Conservation (phyloP, 2,113 vertebrate species). For the Felis chaus region DNA sequence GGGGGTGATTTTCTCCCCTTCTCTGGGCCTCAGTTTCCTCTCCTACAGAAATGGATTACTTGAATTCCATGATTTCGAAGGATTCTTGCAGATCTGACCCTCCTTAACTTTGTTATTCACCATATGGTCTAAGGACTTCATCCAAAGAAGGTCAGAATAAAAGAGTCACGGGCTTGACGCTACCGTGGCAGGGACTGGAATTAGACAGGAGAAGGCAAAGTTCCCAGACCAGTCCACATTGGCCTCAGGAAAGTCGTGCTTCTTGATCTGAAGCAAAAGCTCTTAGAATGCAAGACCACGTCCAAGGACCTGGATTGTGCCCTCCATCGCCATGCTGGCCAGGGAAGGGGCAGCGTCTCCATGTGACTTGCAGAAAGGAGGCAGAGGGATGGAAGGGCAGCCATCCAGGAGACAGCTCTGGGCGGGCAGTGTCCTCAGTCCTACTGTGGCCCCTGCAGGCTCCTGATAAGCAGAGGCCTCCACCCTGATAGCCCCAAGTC, state of each 20-base stretch:
- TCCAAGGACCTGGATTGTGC: not conserved
- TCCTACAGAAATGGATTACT: not conserved
- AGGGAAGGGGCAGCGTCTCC: not conserved
- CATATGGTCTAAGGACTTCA: not conserved
- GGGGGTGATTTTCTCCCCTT: not conserved
- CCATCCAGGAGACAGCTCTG: not conserved
- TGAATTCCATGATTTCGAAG: conserved; percentile 26
- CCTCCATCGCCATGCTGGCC: not conserved
- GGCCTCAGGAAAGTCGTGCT: not conserved
- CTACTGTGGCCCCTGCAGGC: not conserved
- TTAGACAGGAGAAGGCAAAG: not conserved
- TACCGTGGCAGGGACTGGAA: not conserved
- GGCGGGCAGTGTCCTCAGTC: not conserved
- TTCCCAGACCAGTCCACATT: not conserved
- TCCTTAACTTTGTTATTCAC: not conserved
- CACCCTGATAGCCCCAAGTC: conserved; percentile 58
- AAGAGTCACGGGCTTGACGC: not conserved
- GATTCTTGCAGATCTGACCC: not conserved
- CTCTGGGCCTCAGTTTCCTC: not conserved
- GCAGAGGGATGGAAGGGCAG: not conserved
- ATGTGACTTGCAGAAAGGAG: not conserved
- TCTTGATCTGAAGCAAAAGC: not conserved
- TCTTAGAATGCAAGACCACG: not conserved
- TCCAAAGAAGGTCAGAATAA: not conserved
- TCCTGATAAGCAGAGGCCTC: conserved; percentile 64